Base-by-base conservation (phyloP, 2,797 vertebrate species). In the Epinephelus coioides region DNA sequence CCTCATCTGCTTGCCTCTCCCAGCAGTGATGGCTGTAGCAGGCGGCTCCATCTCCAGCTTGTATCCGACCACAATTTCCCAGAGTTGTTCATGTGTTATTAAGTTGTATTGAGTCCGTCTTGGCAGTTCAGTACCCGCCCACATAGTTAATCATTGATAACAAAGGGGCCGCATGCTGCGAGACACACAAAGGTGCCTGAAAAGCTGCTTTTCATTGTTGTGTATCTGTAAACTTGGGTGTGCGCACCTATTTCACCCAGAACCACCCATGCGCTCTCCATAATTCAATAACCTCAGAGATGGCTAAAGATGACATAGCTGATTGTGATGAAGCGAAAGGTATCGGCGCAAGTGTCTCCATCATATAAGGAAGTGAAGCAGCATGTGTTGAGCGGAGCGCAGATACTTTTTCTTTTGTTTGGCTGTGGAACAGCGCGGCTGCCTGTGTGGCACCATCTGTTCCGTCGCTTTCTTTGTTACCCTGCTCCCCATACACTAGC, bases 321-420 rank as follows among this genome's bases (percentile, higher is more conserved):
- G 57, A 1, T 2, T 19, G 15, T 0, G 34, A 2, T 12, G 61
- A 64, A 30, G 43, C 25, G 61, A 3, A 40, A 57, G 38, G 50
- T 23, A 13, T 47, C 19, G 54, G 51, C 0, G 60, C 54, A 68
- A 77, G 70, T 54, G 84, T 83, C 84, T 66, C 81, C 79, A 87
- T 87, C 88, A 78, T 47, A 93, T 66, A 6, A 93, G 92, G 93
- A 93, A 94, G 91, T 92, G 79, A 25, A 81, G 78, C 84, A 68
- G 86, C 88, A 21, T 72, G 84, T 49, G 85, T 34, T 82, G 60
- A 15, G 57, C 62, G 21, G 66, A 49, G 85, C 82, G 63, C 74
- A 27, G 6, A 51, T 14, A 83, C 64, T 77, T 81, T 76, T 66
- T 72, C 87, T 90, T 91, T 91, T 90, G 90, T 91, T 63, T 63